A percentile compares a stretch with the other conserved stretches of the same genome.
Conservation (phyloP, 2,797 vertebrate genomes). For the Microctenopoma steveboyesi region DNA sequence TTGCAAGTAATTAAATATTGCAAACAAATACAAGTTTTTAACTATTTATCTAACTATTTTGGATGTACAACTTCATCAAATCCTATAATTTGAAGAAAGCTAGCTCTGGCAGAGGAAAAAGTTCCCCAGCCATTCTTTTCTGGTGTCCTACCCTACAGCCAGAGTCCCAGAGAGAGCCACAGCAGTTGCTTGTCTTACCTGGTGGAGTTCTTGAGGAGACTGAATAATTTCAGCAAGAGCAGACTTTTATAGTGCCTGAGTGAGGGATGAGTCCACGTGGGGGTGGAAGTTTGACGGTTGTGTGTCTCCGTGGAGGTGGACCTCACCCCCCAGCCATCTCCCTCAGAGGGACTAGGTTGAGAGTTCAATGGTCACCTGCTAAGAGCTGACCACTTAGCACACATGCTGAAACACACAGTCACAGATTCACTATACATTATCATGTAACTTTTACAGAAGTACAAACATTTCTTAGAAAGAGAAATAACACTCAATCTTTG, state of each 20-base stretch:
- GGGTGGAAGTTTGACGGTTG: constrained; percentile 42
- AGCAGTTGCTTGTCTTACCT: constrained; percentile 78
- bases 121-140: not conserved
- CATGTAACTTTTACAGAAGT: constrained; percentile 8
- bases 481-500: not conserved
- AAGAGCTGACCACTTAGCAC: constrained; percentile 51
- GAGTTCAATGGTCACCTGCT: constrained; percentile 78
- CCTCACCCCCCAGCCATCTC: constrained; percentile 75
- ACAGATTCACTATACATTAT: constrained; percentile 12
- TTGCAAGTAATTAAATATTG: not conserved
- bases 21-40: not conserved
- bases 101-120: not conserved
- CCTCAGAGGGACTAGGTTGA: constrained; percentile 60
- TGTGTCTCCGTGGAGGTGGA: constrained; percentile 80
- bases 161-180: constrained; percentile 16
- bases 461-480: constrained; percentile 1
- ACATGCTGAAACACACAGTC: constrained; percentile 17
- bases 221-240: constrained; percentile 62
- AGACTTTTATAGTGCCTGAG: constrained; percentile 68
- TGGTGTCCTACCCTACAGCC: not conserved
- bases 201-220: constrained; percentile 79
- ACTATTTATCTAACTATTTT: not conserved
- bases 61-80: not conserved
- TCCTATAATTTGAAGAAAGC: constrained; percentile 4
- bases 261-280: constrained; percentile 40